phyloP scores from a whole-genome alignment of 2,797 vertebrate genomes.

The Psittacula derbiana region DNA sequence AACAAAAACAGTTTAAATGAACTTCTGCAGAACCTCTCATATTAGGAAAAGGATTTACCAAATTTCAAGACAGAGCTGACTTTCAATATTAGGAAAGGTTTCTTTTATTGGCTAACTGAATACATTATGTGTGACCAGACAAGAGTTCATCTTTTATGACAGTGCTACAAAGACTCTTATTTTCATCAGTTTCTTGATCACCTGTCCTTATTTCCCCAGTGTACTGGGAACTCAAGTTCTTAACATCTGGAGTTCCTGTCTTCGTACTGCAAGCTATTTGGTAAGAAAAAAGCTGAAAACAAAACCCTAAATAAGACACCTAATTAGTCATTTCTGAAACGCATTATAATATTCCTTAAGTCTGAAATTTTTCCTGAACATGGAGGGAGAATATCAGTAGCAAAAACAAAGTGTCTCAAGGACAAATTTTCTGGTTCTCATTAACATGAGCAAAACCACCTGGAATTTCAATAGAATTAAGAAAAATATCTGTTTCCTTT shows the following conservation, averaged over 20 bases:
- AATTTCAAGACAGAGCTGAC: neutral
- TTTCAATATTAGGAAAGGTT: neutral
- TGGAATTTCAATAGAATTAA: constrained; percentile 6
- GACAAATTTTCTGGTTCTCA: neutral
- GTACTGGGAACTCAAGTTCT: neutral
- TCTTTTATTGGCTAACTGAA: neutral
- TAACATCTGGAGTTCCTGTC: constrained; percentile 21
- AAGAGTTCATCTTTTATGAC: neutral
- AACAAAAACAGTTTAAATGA: neutral
- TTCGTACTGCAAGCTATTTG: neutral
- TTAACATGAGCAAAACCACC: neutral
- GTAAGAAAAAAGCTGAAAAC: neutral
- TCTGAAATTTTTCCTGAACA: neutral
- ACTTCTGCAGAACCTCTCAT: neutral
- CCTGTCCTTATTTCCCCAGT: neutral
- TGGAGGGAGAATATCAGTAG: neutral
- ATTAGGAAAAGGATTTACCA: neutral
- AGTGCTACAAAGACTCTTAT: neutral
- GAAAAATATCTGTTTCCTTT: neutral
- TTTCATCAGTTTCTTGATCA: constrained; percentile 21
- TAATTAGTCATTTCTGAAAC: neutral
- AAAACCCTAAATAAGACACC: neutral
- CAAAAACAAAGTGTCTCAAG: neutral
- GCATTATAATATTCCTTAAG: neutral
- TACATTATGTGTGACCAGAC: neutral